Conservation (phyloP, 2,888 invertebrate genomes). For the Sarcophaga subvicina region DNA sequence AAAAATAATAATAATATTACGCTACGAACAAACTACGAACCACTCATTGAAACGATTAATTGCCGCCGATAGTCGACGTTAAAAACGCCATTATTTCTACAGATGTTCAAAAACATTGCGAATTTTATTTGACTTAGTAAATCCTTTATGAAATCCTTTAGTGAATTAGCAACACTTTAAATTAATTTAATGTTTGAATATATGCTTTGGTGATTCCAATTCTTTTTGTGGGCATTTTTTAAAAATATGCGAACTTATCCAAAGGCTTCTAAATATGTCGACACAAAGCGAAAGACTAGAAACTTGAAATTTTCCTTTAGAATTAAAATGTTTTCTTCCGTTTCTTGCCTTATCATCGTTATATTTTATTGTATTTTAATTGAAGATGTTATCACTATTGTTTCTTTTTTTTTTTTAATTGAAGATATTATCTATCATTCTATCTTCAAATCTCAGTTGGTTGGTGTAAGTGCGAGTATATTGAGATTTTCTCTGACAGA, state of each 20-base stretch:
- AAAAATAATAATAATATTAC: neutral
- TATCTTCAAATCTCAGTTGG: neutral
- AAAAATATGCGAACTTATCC: neutral
- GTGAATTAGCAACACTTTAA: neutral
- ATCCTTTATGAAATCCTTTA: neutral
- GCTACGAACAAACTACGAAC: slow-evolving; percentile 22
- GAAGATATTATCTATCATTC: slow-evolving; percentile 6
- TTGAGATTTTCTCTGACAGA: neutral
- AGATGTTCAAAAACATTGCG: slow-evolving; percentile 37
- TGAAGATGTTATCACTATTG: slow-evolving; percentile 21
- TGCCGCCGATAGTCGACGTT: slow-evolving; percentile 40
- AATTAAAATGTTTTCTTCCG: neutral
- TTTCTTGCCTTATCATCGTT: slow-evolving; percentile 4
- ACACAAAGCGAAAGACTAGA: slow-evolving; percentile 26
- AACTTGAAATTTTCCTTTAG: neutral
- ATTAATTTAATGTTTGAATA: neutral
- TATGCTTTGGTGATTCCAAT: neutral
- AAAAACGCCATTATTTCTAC: slow-evolving; percentile 46
- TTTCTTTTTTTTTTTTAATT: neutral
- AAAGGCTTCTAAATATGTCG: slow-evolving; percentile 14
- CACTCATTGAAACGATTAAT: slow-evolving; percentile 43
- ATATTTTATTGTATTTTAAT: slow-evolving; percentile 16
- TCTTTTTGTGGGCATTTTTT: neutral
- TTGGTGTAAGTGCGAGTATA: neutral
- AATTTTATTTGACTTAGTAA: neutral